Evolutionary conservation across 2,888 invertebrate species (phyloP), one percentile per base, ranked within the genome.

Genomic region (Aspidiotus rigidus): DNA sequence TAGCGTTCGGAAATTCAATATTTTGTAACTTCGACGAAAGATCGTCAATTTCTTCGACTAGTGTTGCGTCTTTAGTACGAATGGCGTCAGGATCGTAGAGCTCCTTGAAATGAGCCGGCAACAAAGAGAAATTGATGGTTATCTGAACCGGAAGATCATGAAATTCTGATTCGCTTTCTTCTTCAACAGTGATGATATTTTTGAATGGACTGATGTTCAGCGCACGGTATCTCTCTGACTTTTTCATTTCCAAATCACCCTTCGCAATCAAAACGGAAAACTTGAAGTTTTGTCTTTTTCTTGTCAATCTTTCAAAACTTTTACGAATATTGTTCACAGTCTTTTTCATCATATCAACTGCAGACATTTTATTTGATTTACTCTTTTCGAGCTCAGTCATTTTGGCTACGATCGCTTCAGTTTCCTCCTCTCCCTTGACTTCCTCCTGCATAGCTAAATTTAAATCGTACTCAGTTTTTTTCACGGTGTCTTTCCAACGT

Each of bases 1-100:
- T 86, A 89, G 97, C 88, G 78, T 98, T 98, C 0, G 98, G 98
- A 13, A 96, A 96, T 81, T 97, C 94, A 74, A 99, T 96, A 76
- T 94, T 89, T 77, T 93, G 92, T 69, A 99, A 83, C 7, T 88
- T 88, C 75, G 88, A 87, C 76, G 92, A 86, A 76, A 96, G 84
- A 69, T 88, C 87, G 76, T 88, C 87, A 73, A 96, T 88, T 55
- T 87, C 86, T 78, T 89, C 91, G 73, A 86, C 85, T 75, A 98
- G 80, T 76, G 88, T 87, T 76, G 93, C 93, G 1, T 86, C 87
- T 71, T 84, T 83, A 77, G 92, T 92, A 78, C 92, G 93, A 54
- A 95, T 86, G 75, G 94, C 93, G 73, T 94, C 93, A 44, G 83
- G 79, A 73, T 93, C 91, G 73, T 94, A 93, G 54, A 95, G 80